These are phyloP conservation scores for Perca fluviatilis DNA, from an alignment of 2,113 vertebrate genomes.

Conservation along the genomic window DNA sequence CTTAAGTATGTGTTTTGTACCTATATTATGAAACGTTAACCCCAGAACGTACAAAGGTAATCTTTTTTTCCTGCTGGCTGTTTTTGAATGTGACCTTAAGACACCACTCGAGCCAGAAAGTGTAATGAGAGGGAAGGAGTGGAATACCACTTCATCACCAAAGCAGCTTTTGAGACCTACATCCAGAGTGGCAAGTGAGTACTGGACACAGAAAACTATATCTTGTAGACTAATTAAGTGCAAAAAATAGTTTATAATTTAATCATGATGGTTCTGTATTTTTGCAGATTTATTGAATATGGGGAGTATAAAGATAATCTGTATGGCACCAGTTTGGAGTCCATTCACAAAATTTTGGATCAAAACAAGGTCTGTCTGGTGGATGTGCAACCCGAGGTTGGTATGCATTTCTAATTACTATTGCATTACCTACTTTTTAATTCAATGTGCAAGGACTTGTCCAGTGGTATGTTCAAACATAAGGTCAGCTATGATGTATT, in stretches of 20 bases:
- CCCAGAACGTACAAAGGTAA: neutral
- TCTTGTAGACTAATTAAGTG: neutral
- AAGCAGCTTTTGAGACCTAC: slow-evolving; percentile 91
- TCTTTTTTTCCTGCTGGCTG: neutral
- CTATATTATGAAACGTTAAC: neutral
- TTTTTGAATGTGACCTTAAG: slow-evolving; percentile 61
- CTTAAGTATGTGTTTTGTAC: neutral
- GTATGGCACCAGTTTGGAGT: slow-evolving; percentile 94
- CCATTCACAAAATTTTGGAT: slow-evolving; percentile 89
- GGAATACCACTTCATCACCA: slow-evolving; percentile 95
- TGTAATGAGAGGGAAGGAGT: slow-evolving; percentile 93
- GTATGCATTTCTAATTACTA: slow-evolving; percentile 49
- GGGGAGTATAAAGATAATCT: slow-evolving; percentile 95
- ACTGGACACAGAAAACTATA: no score
- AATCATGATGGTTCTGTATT: neutral
- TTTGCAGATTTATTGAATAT: slow-evolving; percentile 90
- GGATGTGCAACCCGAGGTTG: slow-evolving; percentile 94
- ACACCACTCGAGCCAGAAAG: slow-evolving; percentile 93
- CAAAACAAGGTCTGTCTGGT: slow-evolving; percentile 93
- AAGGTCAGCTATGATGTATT: neutral
- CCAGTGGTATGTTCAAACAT: neutral
- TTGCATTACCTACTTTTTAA: neutral
- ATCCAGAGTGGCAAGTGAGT: slow-evolving; percentile 91
- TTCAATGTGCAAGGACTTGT: neutral
- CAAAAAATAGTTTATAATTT: neutral